Percentiles rank a stretch among this genome's conserved stretches.
Evolutionary conservation across 2,888 invertebrate species (phyloP).

Genomic region (Panopea generosa): DNA sequence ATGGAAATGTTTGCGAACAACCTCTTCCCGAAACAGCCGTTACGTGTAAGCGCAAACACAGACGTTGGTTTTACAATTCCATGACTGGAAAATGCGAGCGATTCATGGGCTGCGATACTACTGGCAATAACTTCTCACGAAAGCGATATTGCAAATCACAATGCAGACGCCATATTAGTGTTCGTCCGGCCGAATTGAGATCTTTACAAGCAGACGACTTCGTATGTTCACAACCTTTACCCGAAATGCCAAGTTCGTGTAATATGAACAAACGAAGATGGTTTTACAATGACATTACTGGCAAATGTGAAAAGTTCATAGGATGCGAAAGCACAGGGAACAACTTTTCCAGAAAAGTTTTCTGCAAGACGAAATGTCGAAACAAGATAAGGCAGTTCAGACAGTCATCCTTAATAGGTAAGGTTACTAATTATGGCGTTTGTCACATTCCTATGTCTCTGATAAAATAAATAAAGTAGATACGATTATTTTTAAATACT

Average conservation of each 20-base stretch:
- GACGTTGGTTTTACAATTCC: slow-evolving; percentile 65
- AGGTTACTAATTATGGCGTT: neutral
- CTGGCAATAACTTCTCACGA: slow-evolving; percentile 65
- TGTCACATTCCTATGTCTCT: too few relatives aligned
- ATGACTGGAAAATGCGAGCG: slow-evolving; percentile 64
- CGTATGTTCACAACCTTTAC: slow-evolving; percentile 31
- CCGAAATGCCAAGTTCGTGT: slow-evolving; percentile 25
- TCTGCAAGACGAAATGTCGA: slow-evolving; percentile 53
- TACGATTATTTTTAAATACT: neutral
- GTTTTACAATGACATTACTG: slow-evolving; percentile 52
- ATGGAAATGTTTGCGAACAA: slow-evolving; percentile 61
- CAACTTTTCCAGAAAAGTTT: slow-evolving; percentile 55
- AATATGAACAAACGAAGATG: slow-evolving; percentile 35
- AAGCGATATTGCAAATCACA: slow-evolving; percentile 66
- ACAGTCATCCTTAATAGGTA: slow-evolving; percentile 13
- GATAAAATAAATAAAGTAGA: too few relatives aligned
- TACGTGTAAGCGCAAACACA: slow-evolving; percentile 58
- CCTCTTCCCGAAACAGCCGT: slow-evolving; percentile 58
- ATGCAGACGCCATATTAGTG: slow-evolving; percentile 46
- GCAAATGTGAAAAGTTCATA: slow-evolving; percentile 52
- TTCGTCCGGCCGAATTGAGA: slow-evolving; percentile 20
- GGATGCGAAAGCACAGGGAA: slow-evolving; percentile 50
- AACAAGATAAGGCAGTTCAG: slow-evolving; percentile 17
- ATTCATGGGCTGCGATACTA: slow-evolving; percentile 66
- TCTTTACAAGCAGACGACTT: slow-evolving; percentile 19